phyloP scores from a whole-genome alignment of 1,140 invertebrate genomes.

The Hydropsyche tenuis region DNA sequence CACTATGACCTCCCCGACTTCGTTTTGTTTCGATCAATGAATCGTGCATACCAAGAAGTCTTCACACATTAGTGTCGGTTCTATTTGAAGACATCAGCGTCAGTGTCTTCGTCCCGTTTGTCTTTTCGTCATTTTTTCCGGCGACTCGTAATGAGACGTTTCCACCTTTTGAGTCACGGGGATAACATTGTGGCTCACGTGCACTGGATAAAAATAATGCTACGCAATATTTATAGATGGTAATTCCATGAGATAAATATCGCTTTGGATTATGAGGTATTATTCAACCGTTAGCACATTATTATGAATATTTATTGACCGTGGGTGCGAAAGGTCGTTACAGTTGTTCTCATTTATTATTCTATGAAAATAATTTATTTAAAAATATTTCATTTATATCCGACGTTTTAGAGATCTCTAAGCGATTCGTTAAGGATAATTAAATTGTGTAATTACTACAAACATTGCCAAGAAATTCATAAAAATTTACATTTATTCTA shows the following conservation, averaged over 20 bases:
- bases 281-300: too few species aligned
- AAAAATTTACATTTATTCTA: too few species aligned
- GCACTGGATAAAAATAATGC: neutral
- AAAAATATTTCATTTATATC: neutral
- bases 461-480: neutral
- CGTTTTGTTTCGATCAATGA: slow-evolving; percentile 18
- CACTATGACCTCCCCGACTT: neutral
- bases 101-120: neutral
- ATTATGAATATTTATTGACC: too few species aligned
- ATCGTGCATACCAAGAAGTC: neutral
- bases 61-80: neutral
- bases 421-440: slow-evolving; percentile 5
- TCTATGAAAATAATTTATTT: too few species aligned
- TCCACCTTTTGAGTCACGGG: slow-evolving; percentile 13
- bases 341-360: too few species aligned
- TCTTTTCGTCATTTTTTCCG: neutral
- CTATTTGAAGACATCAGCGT: neutral
- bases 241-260: too few species aligned
- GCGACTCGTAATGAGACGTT: neutral
- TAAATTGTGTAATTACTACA: neutral
- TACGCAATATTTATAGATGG: neutral
- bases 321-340: too few species aligned
- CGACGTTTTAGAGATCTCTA: neutral
- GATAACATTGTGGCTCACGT: neutral
- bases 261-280: too few species aligned